Evolutionary conservation across 2,888 invertebrate species (phyloP), one percentile per base, ranked within the genome.

Genomic region (Trissolcus japonicus): DNA sequence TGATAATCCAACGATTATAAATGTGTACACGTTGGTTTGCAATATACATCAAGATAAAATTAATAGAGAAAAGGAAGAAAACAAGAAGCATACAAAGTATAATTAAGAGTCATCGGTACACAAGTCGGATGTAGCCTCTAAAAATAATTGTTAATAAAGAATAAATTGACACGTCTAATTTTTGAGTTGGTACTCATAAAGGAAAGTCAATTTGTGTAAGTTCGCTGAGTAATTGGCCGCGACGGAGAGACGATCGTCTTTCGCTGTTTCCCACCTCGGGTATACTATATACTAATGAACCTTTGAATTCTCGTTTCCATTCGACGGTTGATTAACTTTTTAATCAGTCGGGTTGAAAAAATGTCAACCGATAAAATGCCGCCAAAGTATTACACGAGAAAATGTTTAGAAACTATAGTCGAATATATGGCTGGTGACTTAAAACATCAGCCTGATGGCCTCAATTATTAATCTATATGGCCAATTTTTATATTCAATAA

Each of bases 241-340:
- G 43, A 25, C 68, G 54, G 46, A 46, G 17, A 51, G 17, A 51
- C 51, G 51, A 35, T 51, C 51, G 51, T 14, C 25, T 25, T 25
- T 16, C 21, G 51, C 51, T 17, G 6, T 19, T 51, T 14, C 11
- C 51, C 17, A 16, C 48, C 43, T 50, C 41, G 9, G 16, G 13
- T 4, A 53, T 21, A 25, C 6, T n/a, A 25, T 25, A n/a, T 60
- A 40, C 75, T 76, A 79, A 79, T 76, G 79, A 78, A 78, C 72
- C 76, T 69, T 76, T 73, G 65, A 63, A 72, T 66, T 76, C 75
- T 81, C 78, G 63, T 80, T 75, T 79, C 76, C 76, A 67, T 79
- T 69, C 72, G 76, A 77, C 78, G 69, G 71, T 80, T 80, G 80
- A 83, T 81, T 81, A 80, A 79, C 82, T 81, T 82, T 82, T 81